These are phyloP conservation scores for Regulus satrapa DNA, from an alignment of 2,113 vertebrate species.

Conservation along the genomic window DNA sequence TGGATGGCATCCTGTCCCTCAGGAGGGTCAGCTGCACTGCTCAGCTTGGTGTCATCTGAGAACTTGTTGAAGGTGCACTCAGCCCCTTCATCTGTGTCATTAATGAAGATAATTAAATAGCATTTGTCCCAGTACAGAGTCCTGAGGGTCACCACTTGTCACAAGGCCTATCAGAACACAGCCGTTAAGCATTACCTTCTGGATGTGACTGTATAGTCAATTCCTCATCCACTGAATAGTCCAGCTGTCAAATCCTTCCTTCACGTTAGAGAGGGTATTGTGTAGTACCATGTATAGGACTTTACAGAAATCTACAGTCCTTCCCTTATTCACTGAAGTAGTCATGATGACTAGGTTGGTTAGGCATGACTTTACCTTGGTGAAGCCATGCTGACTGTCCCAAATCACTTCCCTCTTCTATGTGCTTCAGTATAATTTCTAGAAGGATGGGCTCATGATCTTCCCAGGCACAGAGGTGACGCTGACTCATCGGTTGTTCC, in stretches of 20 bases:
- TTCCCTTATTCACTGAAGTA: not conserved
- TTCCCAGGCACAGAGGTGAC: not conserved
- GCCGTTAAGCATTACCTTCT: not conserved
- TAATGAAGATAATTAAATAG: no score
- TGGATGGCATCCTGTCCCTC: no score
- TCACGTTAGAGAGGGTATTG: not conserved
- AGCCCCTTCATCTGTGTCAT: not conserved
- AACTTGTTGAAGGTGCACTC: no score
- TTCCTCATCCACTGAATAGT: not conserved
- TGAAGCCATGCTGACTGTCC: not conserved
- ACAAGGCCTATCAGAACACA: not conserved
- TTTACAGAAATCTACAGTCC: not conserved
- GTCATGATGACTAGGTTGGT: not conserved
- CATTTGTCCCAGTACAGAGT: no score
- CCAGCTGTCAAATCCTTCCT: not conserved
- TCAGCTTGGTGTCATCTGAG: not conserved
- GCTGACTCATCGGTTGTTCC: no score
- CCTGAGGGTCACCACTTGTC: not conserved
- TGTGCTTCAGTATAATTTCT: not conserved
- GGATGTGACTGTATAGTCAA: not conserved
- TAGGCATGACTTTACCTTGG: not conserved
- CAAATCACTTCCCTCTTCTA: not conserved
- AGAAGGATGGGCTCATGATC: not conserved
- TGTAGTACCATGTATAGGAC: not conserved
- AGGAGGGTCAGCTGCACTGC: fast-evolving